Conservation (phyloP, 2,113 vertebrate genomes). For the Atlantisia rogersi region DNA sequence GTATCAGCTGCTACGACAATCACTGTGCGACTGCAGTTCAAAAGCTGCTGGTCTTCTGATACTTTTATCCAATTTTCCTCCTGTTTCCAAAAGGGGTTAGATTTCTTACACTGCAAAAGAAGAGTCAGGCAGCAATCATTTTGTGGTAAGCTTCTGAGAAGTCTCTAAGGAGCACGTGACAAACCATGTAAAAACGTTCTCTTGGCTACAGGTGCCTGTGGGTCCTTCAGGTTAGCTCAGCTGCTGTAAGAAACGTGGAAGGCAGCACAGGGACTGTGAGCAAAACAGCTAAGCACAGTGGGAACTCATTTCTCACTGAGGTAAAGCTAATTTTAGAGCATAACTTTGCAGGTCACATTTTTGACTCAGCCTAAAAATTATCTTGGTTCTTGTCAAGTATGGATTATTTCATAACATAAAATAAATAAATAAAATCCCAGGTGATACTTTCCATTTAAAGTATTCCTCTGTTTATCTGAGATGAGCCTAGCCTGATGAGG, state of each 20-base stretch:
- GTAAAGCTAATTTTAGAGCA: background rate
- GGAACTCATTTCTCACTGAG: background rate
- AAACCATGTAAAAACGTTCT: background rate
- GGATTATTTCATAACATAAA: background rate
- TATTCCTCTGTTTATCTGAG: background rate
- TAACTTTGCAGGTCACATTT: background rate
- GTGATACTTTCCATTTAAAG: background rate
- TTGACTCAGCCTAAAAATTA: background rate
- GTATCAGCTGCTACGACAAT: background rate
- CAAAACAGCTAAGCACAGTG: background rate
- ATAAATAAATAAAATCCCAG: background rate
- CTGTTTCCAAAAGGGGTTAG: background rate
- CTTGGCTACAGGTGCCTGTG: background rate
- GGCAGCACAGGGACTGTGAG: background rate
- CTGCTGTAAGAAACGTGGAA: accelerated
- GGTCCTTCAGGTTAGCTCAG: background rate
- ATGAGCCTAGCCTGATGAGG: background rate
- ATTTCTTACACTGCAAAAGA: background rate
- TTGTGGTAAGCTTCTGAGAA: background rate
- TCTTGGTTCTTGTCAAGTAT: background rate
- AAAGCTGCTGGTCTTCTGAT: background rate
- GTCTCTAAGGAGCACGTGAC: background rate
- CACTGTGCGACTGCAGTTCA: background rate
- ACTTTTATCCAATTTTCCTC: background rate
- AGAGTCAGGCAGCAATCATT: background rate